phyloP scores from a whole-genome alignment of 2,888 invertebrate species.

The Acronicta psi region DNA sequence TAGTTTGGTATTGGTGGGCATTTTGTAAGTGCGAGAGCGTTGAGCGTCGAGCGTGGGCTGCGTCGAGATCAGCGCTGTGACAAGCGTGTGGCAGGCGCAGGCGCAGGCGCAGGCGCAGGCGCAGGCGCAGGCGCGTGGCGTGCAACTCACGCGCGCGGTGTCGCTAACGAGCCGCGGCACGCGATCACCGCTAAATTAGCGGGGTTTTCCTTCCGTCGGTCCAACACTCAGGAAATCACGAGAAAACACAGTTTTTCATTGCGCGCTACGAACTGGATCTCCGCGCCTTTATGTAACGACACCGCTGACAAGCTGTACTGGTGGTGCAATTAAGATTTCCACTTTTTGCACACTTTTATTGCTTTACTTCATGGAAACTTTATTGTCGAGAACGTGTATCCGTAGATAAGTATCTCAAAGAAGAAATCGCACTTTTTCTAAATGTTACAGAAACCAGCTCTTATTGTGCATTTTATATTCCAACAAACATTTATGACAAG shows the following conservation, averaged over 20 bases:
- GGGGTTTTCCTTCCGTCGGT: constrained; percentile 86
- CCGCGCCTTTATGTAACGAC: constrained; percentile 84
- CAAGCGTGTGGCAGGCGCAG: constrained; percentile 57
- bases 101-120: constrained; percentile 28
- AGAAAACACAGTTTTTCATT: constrained; percentile 86
- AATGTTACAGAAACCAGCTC: constrained; percentile 82
- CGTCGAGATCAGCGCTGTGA: constrained; percentile 63
- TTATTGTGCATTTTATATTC: constrained; percentile 77
- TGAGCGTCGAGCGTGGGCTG: constrained; percentile 61
- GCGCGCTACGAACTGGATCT: constrained; percentile 82
- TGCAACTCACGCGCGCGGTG: constrained; percentile 56
- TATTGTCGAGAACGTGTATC: constrained; percentile 85
- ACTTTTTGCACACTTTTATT: constrained; percentile 88
- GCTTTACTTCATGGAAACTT: constrained; percentile 88
- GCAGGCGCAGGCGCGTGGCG: constrained; percentile 42
- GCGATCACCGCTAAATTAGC: constrained; percentile 81
- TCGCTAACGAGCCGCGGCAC: constrained; percentile 81
- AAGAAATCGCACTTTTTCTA: constrained; percentile 88
- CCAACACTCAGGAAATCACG: constrained; percentile 82
- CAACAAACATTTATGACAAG: constrained; percentile 71
- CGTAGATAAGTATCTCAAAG: constrained; percentile 85
- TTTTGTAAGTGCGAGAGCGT: constrained; percentile 63
- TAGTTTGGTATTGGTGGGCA: constrained; percentile 70
- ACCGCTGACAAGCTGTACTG: constrained; percentile 79
- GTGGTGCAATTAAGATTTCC: constrained; percentile 86